Percentiles rank a stretch among this genome's conserved stretches.
Evolutionary conservation across 2,113 vertebrate genomes (phyloP).

Genomic region (Dissostichus mawsoni): DNA sequence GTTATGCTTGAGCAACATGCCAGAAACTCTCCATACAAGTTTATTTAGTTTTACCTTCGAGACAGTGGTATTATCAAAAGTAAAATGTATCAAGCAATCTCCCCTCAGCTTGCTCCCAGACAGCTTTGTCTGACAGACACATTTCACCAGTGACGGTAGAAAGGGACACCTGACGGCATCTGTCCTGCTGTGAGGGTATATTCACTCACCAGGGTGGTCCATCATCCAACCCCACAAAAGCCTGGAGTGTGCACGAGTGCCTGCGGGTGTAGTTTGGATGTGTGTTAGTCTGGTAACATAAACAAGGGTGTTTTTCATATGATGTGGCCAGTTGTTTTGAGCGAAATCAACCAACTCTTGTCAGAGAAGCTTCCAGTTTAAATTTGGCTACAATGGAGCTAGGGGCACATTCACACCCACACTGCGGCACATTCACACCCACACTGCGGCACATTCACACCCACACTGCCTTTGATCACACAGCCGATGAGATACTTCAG

Average conservation of each 20-base stretch:
- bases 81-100: constrained; percentile 49
- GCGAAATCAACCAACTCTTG: constrained; percentile 71
- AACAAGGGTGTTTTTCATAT: constrained; percentile 52
- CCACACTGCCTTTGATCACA: constrained; percentile 70
- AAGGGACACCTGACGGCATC: constrained; percentile 64
- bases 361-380: constrained; percentile 62
- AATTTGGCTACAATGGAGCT: constrained; percentile 70
- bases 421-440: constrained; percentile 67
- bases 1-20: constrained; percentile 28
- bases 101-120: background rate
- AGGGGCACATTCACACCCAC: constrained; percentile 74
- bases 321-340: constrained; percentile 75
- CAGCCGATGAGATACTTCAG: constrained; percentile 70
- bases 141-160: constrained; percentile 45
- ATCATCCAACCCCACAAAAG: constrained; percentile 35
- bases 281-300: constrained; percentile 30
- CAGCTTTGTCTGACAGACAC: constrained; percentile 57
- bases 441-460: constrained; percentile 67
- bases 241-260: constrained; percentile 42
- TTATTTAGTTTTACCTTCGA: constrained; percentile 9
- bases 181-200: constrained; percentile 47
- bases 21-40: constrained; percentile 14
- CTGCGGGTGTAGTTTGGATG: constrained; percentile 23
- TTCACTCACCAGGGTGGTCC: constrained; percentile 76
- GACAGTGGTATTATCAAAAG: constrained; percentile 21